Conservation (phyloP, 1,140 invertebrate genomes). For the Meteorus sp. region DNA sequence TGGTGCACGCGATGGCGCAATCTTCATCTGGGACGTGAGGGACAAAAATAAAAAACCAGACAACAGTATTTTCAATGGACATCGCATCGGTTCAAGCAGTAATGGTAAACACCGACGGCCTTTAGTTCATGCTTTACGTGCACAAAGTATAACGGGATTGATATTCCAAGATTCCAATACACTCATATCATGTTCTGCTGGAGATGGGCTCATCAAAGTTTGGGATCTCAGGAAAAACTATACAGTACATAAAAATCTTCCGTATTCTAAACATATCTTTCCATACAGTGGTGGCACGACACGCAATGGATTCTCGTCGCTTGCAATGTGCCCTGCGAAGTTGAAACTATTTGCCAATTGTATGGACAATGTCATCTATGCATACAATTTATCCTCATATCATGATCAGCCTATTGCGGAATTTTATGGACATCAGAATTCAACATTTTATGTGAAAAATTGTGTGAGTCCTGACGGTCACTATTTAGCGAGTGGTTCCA, state of each 20-base stretch:
- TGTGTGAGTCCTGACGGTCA: slow-evolving; percentile 76
- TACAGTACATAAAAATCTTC: slow-evolving; percentile 67
- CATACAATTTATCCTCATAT: slow-evolving; percentile 77
- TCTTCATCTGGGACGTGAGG: slow-evolving; percentile 81
- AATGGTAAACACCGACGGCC: slow-evolving; percentile 57
- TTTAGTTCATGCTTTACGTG: slow-evolving; percentile 36
- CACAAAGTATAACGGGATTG: slow-evolving; percentile 75
- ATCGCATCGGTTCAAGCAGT: slow-evolving; percentile 56
- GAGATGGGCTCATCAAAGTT: slow-evolving; percentile 81
- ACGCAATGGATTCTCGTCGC: slow-evolving; percentile 76
- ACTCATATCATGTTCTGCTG: slow-evolving; percentile 78
- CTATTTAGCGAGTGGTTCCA: slow-evolving; percentile 82
- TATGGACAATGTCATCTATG: slow-evolving; percentile 83
- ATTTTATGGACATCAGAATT: slow-evolving; percentile 70
- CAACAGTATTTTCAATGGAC: slow-evolving; percentile 66
- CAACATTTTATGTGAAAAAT: slow-evolving; percentile 81
- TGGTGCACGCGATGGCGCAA: slow-evolving; percentile 80
- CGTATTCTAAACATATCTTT: slow-evolving; percentile 71
- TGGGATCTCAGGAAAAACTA: slow-evolving; percentile 88
- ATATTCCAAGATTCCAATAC: slow-evolving; percentile 77
- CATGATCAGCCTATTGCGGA: slow-evolving; percentile 63
- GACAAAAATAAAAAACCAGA: slow-evolving; percentile 62
- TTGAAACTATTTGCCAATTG: slow-evolving; percentile 81
- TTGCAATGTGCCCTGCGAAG: slow-evolving; percentile 70
- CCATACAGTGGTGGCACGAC: slow-evolving; percentile 71